Percentiles rank a stretch among this genome's conserved stretches.
Evolutionary conservation across 2,888 invertebrate species (phyloP).

Genomic region (Ecliptopera silaceata): DNA sequence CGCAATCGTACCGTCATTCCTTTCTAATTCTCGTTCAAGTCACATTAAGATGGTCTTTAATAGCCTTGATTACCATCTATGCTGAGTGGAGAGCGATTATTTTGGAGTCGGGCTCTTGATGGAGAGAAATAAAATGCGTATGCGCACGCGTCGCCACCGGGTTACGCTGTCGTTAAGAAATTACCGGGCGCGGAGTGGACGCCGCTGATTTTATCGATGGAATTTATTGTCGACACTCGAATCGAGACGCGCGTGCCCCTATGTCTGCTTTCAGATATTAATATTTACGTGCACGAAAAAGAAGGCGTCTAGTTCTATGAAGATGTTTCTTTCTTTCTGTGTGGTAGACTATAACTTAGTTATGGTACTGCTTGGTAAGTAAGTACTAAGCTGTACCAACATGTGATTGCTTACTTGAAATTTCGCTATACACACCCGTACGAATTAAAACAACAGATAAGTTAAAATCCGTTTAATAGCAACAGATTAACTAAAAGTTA

Average conservation of each 20-base stretch:
- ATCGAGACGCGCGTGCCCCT: constrained; percentile 63
- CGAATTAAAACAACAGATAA: not conserved
- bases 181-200: constrained; percentile 74
- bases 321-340: not conserved
- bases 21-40: constrained; percentile 67
- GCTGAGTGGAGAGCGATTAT: constrained; percentile 81
- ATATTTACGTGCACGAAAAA: constrained; percentile 18
- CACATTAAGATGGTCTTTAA: constrained; percentile 78
- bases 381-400: no score
- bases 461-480: not conserved
- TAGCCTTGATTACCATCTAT: constrained; percentile 81
- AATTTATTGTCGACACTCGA: constrained; percentile 79
- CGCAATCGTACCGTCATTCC: constrained; percentile 43
- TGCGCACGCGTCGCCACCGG: constrained; percentile 81
- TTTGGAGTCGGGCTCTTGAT: constrained; percentile 75
- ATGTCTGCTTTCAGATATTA: constrained; percentile 42
- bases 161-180: constrained; percentile 83
- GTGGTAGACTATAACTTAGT: no score
- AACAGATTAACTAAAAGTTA: constrained; percentile 2
- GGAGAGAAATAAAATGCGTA: constrained; percentile 78
- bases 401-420: no score
- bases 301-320: not conserved
- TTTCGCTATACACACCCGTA: no score
- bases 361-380: no score
- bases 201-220: constrained; percentile 82